These are phyloP conservation scores for Eupithecia tripunctaria DNA, from an alignment of 2,888 invertebrate genomes.

Conservation along the genomic window DNA sequence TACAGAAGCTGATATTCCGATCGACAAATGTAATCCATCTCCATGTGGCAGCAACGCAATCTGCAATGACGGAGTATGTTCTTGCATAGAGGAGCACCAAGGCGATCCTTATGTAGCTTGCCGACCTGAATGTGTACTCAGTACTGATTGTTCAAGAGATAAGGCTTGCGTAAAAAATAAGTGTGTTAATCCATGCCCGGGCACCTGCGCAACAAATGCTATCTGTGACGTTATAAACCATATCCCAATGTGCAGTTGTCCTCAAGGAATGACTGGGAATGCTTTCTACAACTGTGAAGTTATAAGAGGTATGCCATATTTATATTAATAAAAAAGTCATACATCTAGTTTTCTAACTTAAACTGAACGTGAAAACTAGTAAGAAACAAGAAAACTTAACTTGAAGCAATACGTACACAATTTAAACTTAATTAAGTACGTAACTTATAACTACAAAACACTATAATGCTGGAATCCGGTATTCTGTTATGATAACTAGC, in stretches of 20 bases:
- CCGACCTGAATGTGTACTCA: conserved; percentile 88
- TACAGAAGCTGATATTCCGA: conserved; percentile 57
- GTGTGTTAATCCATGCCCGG: conserved; percentile 88
- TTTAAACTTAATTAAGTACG: too few relatives aligned
- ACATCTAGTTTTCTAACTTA: neutral
- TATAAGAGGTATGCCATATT: conserved; percentile 67
- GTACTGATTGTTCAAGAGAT: conserved; percentile 86
- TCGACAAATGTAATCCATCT: conserved; percentile 85
- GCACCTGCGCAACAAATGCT: conserved; percentile 88
- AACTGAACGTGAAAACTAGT: neutral
- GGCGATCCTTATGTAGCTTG: conserved; percentile 89
- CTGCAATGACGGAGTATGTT: conserved; percentile 84
- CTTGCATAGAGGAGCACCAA: conserved; percentile 85
- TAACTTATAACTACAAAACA: too few relatives aligned
- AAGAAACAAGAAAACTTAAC: too few relatives aligned
- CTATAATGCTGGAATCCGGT: too few relatives aligned
- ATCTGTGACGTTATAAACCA: conserved; percentile 89
- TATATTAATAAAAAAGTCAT: neutral
- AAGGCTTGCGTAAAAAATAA: conserved; percentile 88
- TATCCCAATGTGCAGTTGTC: conserved; percentile 88
- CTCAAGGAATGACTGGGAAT: conserved; percentile 88
- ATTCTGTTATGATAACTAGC: neutral
- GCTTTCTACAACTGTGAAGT: conserved; percentile 86
- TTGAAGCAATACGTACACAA: too few relatives aligned
- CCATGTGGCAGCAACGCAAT: conserved; percentile 87